Percentiles rank a stretch among this genome's conserved stretches.
Conservation (phyloP, 2,888 invertebrate species). For the Metacarcinus magister region DNA sequence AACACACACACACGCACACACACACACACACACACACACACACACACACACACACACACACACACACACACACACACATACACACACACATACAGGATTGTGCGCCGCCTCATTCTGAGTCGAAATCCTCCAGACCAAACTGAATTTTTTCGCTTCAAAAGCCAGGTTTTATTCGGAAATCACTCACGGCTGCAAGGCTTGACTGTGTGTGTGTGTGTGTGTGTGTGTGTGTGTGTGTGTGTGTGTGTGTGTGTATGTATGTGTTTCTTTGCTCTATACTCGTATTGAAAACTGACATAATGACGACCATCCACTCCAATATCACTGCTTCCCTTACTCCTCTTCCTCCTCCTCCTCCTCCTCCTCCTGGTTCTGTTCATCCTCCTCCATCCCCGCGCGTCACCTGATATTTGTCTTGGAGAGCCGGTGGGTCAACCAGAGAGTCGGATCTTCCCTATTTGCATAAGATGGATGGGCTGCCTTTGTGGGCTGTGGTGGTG, state of each 20-base stretch:
- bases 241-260: constrained; percentile 42
- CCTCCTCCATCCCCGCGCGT: background rate
- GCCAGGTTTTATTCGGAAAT: background rate
- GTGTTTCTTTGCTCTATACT: background rate
- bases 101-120: background rate
- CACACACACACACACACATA: constrained; percentile 45
- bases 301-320: background rate
- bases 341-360: constrained; percentile 10
- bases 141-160: background rate
- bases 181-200: background rate
- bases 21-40: constrained; percentile 36
- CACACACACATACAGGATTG: background rate
- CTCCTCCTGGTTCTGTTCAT: background rate
- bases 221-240: constrained; percentile 56
- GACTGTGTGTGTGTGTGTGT: constrained; percentile 28
- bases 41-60: constrained; percentile 1
- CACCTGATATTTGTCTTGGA: background rate
- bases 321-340: background rate
- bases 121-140: background rate
- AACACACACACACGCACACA: background rate
- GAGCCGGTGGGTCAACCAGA: background rate
- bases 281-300: background rate
- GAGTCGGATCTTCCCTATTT: background rate
- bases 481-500: background rate
- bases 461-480: background rate